A percentile compares a stretch with the other conserved stretches of the same genome.
These are phyloP conservation scores for Argyrosomus japonicus DNA, from an alignment of 2,113 vertebrate genomes.

Conservation along the genomic window DNA sequence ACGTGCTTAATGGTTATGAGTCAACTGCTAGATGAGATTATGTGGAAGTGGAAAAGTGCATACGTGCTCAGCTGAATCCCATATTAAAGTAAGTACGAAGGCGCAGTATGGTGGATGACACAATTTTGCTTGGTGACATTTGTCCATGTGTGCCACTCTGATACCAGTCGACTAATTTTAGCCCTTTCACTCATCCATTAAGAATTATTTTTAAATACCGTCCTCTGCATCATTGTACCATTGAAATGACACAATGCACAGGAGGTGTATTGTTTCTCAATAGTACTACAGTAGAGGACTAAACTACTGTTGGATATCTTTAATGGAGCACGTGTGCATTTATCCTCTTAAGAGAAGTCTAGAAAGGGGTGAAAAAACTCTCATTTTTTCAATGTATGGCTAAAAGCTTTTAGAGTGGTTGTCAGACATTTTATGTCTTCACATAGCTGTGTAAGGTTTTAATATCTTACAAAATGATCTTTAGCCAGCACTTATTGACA, in stretches of 20 bases:
- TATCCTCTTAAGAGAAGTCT: conserved; percentile 8
- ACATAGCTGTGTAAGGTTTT: conserved; percentile 11
- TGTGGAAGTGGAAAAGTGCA: conserved; percentile 28
- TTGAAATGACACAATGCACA: conserved; percentile 14
- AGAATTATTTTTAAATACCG: conserved; percentile 33
- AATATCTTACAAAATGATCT: conserved; percentile 27
- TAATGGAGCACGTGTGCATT: conserved; percentile 23
- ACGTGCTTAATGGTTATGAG: conserved; percentile 48
- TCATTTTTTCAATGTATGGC: conserved; percentile 6
- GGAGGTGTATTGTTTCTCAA: conserved; percentile 15
- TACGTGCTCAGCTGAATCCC: conserved; percentile 27
- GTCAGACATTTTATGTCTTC: background rate
- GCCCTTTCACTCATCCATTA: conserved; percentile 58
- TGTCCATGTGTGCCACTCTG: conserved; percentile 28
- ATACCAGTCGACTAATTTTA: conserved; percentile 41
- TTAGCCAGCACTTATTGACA: conserved; percentile 22
- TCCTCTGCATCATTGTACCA: conserved; percentile 6
- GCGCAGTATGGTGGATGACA: conserved; percentile 15
- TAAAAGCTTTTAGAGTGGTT: conserved; percentile 19
- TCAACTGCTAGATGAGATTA: conserved; percentile 51
- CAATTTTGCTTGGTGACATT: conserved; percentile 6
- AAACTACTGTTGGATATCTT: background rate
- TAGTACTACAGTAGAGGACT: background rate
- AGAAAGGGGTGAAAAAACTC: background rate
- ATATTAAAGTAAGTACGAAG: conserved; percentile 35